Conservation (phyloP, 2,113 vertebrate species). For the Centropus bengalensis region DNA sequence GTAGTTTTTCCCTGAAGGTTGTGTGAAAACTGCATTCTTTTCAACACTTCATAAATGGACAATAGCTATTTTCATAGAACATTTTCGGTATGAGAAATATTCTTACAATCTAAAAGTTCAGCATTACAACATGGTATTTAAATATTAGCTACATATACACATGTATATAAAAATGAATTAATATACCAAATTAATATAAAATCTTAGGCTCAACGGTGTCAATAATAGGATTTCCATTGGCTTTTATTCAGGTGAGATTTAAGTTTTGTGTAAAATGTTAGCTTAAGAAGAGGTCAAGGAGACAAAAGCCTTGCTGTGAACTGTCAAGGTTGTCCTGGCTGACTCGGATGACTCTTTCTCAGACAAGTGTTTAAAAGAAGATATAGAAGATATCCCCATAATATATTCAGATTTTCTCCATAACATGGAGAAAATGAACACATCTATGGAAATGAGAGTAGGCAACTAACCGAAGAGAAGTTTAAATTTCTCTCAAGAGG, state of each 20-base stretch:
- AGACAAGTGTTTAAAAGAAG: conserved; percentile 2
- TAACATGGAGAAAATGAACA: conserved; percentile 8
- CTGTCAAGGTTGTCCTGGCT: not conserved
- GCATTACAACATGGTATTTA: not conserved
- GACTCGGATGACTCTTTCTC: not conserved
- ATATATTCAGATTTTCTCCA: not conserved
- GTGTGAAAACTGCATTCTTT: not conserved
- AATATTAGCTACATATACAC: not conserved
- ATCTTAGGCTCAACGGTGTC: not conserved
- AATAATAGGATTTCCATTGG: not conserved
- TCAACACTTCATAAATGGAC: not conserved
- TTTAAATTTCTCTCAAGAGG: not conserved
- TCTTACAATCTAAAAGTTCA: not conserved
- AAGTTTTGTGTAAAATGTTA: not conserved
- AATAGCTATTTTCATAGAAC: not conserved
- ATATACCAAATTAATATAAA: not conserved
- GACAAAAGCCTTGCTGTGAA: not conserved
- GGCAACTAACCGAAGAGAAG: not conserved
- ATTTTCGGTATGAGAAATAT: not conserved
- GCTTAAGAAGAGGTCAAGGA: not conserved
- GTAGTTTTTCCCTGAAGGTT: not conserved
- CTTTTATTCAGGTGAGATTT: not conserved
- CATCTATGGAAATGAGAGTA: conserved; percentile 4
- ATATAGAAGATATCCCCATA: conserved; percentile 22
- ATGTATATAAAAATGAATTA: not conserved